phyloP scores from a whole-genome alignment of 2,797 vertebrate genomes.

The Schizothorax lantsangensis region DNA sequence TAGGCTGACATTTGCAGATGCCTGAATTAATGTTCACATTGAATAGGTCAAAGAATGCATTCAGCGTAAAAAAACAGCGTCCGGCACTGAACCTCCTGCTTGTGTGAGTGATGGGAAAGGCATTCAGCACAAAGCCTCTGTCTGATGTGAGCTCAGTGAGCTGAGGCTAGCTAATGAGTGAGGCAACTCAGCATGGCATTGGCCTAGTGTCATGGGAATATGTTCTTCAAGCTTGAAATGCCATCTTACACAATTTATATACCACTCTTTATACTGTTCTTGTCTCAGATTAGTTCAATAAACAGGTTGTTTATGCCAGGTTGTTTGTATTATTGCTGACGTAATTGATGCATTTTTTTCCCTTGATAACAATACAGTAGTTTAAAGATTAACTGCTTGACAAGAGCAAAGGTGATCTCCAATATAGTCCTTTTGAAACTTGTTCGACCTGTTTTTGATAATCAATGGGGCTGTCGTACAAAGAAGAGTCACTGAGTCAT shows the following conservation, averaged over 20 bases:
- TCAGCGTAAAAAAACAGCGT: neutral
- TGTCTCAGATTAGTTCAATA: neutral
- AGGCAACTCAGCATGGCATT: constrained; percentile 22
- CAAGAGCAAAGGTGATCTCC: neutral
- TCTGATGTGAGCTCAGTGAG: constrained; percentile 35
- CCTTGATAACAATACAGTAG: neutral
- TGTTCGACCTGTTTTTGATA: constrained; percentile 6
- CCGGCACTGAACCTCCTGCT: constrained; percentile 19
- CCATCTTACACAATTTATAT: neutral
- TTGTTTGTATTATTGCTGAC: neutral
- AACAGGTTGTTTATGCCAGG: neutral
- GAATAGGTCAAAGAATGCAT: constrained; percentile 42
- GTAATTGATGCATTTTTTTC: neutral
- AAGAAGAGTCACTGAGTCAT: constrained; percentile 43
- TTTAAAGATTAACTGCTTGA: constrained; percentile 28
- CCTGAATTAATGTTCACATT: constrained; percentile 30
- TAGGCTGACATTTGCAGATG: constrained; percentile 25
- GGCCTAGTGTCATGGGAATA: constrained; percentile 32
- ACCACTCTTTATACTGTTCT: neutral
- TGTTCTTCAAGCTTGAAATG: constrained; percentile 29
- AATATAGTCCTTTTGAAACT: constrained; percentile 24
- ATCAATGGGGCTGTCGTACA: constrained; percentile 22
- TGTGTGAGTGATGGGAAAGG: constrained; percentile 47
- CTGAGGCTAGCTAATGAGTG: constrained; percentile 30
- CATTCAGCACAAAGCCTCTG: constrained; percentile 35